phyloP scores from a whole-genome alignment of 2,113 vertebrate genomes.

The Gnathonemus echidnorhynchus region DNA sequence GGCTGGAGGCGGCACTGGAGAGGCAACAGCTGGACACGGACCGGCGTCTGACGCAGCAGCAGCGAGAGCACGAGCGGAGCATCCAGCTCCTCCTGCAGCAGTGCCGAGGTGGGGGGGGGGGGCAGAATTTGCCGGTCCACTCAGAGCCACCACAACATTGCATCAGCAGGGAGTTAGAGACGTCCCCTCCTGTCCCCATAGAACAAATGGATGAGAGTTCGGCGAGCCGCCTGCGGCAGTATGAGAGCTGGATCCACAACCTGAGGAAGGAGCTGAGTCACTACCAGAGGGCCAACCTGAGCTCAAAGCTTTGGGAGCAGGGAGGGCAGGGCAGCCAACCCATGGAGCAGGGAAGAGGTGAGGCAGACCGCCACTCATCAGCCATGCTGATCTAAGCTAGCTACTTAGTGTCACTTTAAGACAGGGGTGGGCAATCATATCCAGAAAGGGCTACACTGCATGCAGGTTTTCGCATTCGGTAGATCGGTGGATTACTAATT shows the following conservation, averaged over 20 bases:
- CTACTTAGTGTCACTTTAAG: not conserved
- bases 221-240: conserved; percentile 79
- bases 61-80: conserved; percentile 86
- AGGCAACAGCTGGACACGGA: conserved; percentile 85
- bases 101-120: conserved; percentile 54
- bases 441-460: too few relatives aligned
- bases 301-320: conserved; percentile 61
- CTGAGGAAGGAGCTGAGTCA: conserved; percentile 80
- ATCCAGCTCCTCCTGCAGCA: conserved; percentile 86
- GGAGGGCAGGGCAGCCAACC: conserved; percentile 42
- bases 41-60: conserved; percentile 85
- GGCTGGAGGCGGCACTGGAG: conserved; percentile 85
- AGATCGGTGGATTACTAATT: too few relatives aligned
- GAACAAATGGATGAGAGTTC: conserved; percentile 86
- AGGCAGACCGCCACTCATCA: conserved; percentile 11
- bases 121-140: too few relatives aligned
- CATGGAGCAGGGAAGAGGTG: conserved; percentile 64
- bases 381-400: not conserved
- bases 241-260: conserved; percentile 76
- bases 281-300: conserved; percentile 72
- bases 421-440: too few relatives aligned
- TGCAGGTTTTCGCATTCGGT: too few relatives aligned
- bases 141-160: not conserved
- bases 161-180: not conserved
- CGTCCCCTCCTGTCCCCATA: conserved; percentile 32